Base-by-base conservation (phyloP, 2,888 invertebrate species). In the Stenichneumon culpator region DNA sequence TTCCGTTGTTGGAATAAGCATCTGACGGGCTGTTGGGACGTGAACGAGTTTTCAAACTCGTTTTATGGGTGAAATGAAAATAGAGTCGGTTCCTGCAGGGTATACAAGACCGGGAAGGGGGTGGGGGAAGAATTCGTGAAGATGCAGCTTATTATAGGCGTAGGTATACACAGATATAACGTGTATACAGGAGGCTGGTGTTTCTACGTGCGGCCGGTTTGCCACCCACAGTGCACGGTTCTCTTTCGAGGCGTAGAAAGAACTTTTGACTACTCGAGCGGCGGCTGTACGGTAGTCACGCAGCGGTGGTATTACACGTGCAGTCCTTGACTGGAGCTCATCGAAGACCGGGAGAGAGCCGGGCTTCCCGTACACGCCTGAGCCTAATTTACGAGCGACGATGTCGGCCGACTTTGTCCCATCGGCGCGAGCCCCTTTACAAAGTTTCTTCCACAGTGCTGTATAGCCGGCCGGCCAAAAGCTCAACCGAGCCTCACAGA, bases 381-480 rank as follows among this genome's bases (percentile, higher is more conserved):
- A 73, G 54, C 73, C 73, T 80, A 80, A 80, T 80, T 80, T 80
- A 73, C 73, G 73, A 73, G 79, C 67, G 63, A 16, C 16, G 79
- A 44, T 52, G 65, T 73, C 74, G 65, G 65, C 65, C 75, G 75
- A 75, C 75, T 75, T 75, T 65, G 63, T 44, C 19, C 54, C 28
- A 28, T 28, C 52, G 39, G 39, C 70, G 36, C 19, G 70, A 36
- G 19, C 75, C 50, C 65, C 65, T 75, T 75, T 65, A 28, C 50
- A 75, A 52, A 75, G 50, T 75, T 65, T 75, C 52, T 32, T 50
- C 25, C 68, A 6, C 36, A 65, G 65, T 50, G 28, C 60, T 60
- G 5, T 70, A 19, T 4, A 47, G 4, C 16, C 28, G 47, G 14
- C 28, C 32, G n/a, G n/a, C 47, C n/a, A 11, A 50, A 70, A 50